These are phyloP conservation scores for Haliclona indistincta DNA, from an alignment of 37 sponge, comb jelly and placozoan species.

Conservation along the genomic window DNA sequence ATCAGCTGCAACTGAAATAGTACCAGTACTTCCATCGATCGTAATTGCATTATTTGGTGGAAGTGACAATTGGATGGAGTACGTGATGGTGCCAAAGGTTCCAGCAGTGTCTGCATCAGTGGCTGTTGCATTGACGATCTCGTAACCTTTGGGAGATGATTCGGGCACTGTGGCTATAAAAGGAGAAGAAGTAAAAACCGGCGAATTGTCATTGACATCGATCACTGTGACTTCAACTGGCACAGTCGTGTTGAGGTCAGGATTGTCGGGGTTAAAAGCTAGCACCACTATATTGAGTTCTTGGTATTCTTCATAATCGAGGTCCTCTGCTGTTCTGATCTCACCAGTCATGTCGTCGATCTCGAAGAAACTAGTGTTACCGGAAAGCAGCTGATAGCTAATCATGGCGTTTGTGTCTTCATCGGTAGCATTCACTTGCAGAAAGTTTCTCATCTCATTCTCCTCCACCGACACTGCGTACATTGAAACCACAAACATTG, in stretches of 20 bases:
- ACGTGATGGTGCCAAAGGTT: slow-evolving; percentile 19
- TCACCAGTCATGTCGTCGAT: neutral
- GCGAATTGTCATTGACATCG: slow-evolving; percentile 59
- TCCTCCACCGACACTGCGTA: neutral
- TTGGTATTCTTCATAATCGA: neutral
- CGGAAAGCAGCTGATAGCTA: neutral
- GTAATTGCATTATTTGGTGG: slow-evolving; percentile 23
- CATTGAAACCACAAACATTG: neutral
- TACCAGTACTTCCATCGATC: slow-evolving; percentile 48
- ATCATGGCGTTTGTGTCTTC: neutral
- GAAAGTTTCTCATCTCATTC: neutral
- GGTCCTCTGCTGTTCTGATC: neutral
- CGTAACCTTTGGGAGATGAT: slow-evolving; percentile 3
- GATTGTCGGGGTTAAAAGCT: neutral
- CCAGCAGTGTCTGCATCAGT: slow-evolving; percentile 40
- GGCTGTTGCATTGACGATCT: slow-evolving; percentile 29
- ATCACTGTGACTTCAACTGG: slow-evolving; percentile 27
- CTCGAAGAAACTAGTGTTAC: neutral
- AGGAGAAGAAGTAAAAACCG: slow-evolving; percentile 16
- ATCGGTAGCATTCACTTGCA: slow-evolving; percentile 2
- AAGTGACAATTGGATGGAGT: slow-evolving; percentile 9
- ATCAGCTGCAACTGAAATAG: neutral
- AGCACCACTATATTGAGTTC: neutral
- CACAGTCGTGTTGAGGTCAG: slow-evolving; percentile 9
- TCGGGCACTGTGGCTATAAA: slow-evolving; percentile 27